phyloP scores from a whole-genome alignment of 2,797 vertebrate genomes.

The Aselliscus stoliczkanus region DNA sequence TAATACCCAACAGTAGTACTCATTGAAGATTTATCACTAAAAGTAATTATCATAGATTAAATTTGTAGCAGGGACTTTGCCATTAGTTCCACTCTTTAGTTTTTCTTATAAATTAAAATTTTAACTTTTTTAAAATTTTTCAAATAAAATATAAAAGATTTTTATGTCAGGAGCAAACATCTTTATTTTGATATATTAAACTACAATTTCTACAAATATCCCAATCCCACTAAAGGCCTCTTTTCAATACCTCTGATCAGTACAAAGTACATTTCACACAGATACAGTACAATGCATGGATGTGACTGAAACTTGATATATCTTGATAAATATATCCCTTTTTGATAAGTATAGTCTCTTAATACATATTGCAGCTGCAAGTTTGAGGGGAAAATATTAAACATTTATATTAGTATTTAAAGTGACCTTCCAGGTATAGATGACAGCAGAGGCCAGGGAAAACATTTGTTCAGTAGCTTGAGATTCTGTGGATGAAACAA shows the following conservation, averaged over 20 bases:
- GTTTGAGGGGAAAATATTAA: neutral
- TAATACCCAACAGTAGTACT: neutral
- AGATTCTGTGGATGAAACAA: neutral
- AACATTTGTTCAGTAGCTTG: neutral
- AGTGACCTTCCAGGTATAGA: neutral
- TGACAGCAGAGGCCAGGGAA: neutral
- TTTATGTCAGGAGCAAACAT: neutral
- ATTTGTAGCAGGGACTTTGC: neutral
- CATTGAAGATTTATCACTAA: slow-evolving; percentile 34
- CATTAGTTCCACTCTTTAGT: neutral
- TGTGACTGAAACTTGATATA: neutral
- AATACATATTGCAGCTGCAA: neutral
- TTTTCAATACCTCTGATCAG: neutral
- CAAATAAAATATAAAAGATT: neutral
- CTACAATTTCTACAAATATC: neutral
- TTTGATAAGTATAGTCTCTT: neutral
- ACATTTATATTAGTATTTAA: neutral
- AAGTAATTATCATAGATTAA: neutral
- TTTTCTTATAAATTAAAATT: neutral
- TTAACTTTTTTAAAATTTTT: neutral
- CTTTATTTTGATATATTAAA: neutral
- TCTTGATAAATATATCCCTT: neutral
- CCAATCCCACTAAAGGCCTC: neutral
- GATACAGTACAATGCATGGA: neutral
- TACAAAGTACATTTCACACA: neutral